These are phyloP conservation scores for Taphrorychus bicolor DNA, from an alignment of 2,888 invertebrate genomes.

Conservation along the genomic window DNA sequence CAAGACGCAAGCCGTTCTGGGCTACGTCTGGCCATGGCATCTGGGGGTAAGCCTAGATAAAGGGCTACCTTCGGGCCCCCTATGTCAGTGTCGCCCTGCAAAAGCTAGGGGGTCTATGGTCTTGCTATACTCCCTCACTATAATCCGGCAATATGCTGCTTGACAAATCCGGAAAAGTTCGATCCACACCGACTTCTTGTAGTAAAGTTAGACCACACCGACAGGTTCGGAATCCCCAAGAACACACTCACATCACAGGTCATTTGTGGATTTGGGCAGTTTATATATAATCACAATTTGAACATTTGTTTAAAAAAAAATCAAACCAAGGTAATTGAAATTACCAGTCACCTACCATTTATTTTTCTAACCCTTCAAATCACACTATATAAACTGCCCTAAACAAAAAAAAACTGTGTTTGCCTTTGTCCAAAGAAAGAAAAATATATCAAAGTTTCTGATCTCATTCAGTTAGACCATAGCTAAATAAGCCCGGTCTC, in stretches of 20 bases:
- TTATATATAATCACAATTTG: slow-evolving; percentile 13
- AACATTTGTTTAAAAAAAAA: not conserved
- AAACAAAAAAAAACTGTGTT: slow-evolving; percentile 48
- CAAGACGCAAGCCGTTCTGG: no score
- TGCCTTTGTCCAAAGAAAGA: slow-evolving; percentile 60
- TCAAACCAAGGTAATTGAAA: not conserved
- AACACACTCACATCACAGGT: slow-evolving; percentile 50
- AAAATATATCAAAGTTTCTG: slow-evolving; percentile 60
- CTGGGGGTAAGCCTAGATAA: no score
- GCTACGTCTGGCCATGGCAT: no score
- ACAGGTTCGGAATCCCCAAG: no score
- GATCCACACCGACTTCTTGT: no score
- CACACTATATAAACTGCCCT: slow-evolving; percentile 20
- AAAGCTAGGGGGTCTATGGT: no score
- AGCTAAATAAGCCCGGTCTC: slow-evolving; percentile 46
- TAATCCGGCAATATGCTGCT: no score
- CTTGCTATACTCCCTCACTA: no score
- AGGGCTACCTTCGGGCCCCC: no score
- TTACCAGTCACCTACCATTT: not conserved
- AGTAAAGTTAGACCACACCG: no score
- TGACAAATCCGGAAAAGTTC: no score
- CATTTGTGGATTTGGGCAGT: slow-evolving; percentile 48
- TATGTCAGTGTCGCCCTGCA: no score
- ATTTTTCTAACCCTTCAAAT: not conserved
- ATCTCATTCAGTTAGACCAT: slow-evolving; percentile 56